Conservation (phyloP, 2,797 vertebrate species). For the Neosalanx taihuensis region DNA sequence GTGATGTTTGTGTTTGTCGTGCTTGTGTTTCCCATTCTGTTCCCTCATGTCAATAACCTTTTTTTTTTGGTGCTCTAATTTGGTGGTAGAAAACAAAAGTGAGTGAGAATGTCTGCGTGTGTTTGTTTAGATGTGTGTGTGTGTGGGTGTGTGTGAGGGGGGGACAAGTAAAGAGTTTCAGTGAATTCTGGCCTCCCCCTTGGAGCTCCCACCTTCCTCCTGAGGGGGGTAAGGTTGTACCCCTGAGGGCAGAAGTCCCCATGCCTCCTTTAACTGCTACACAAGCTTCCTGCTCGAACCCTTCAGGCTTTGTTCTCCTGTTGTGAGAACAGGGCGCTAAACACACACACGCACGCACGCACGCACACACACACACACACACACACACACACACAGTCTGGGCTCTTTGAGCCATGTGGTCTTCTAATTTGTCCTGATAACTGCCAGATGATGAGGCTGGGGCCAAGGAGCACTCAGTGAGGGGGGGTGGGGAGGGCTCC, state of each 20-base stretch:
- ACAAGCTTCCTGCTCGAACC: slow-evolving; percentile 54
- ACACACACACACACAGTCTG: slow-evolving; percentile 21
- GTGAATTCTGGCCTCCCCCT: slow-evolving; percentile 34
- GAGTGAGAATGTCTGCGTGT: neutral
- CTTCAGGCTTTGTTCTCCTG: slow-evolving; percentile 49
- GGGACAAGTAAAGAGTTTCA: slow-evolving; percentile 22
- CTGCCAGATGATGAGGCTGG: slow-evolving; percentile 67
- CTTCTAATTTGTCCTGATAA: slow-evolving; percentile 66
- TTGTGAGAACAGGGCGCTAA: slow-evolving; percentile 36
- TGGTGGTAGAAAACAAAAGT: slow-evolving; percentile 39
- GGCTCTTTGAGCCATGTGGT: slow-evolving; percentile 58
- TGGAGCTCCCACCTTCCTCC: slow-evolving; percentile 11
- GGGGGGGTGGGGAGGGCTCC: slow-evolving; percentile 24
- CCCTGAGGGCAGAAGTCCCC: slow-evolving; percentile 37
- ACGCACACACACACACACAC: slow-evolving; percentile 14
- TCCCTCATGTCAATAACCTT: slow-evolving; percentile 18
- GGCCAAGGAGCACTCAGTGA: slow-evolving; percentile 22
- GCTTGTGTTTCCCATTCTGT: slow-evolving; percentile 41
- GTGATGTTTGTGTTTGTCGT: slow-evolving; percentile 28
- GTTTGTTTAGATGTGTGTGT: neutral
- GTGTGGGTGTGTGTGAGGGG: slow-evolving; percentile 11
- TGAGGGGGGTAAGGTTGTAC: slow-evolving; percentile 24
- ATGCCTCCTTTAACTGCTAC: slow-evolving; percentile 49
- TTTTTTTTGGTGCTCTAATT: slow-evolving; percentile 31
- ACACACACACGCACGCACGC: slow-evolving; percentile 11